Evolutionary conservation across 1,140 invertebrate genomes (phyloP), one percentile per base, ranked within the genome.

Genomic region (Penaeus japonicus): DNA sequence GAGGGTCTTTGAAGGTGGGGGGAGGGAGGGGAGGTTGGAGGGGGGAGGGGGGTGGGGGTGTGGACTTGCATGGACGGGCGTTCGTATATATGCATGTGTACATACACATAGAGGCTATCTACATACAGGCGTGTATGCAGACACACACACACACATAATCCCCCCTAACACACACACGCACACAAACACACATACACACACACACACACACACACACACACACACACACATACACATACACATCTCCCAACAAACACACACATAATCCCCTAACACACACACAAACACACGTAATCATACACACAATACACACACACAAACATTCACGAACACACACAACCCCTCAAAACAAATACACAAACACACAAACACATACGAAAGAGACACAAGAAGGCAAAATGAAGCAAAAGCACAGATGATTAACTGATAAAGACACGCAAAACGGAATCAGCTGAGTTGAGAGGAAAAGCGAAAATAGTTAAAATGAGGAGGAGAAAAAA

Each of bases 161-260:
- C 70, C 30, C 70, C 62, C 35, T 32, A 73, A 59, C 57, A 5
- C 4, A 15, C 62, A 15, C 2, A 65, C 62, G 27, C 5, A 65
- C 62, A 65, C 2, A 2, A 4, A 12, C 12, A 17, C 7, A 70
- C 20, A 17, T 20, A 70, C 70, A 78, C 70, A 55, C 47, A 78
- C 47, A 77, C 70, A 85, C 84, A 77, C 70, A 77, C 70, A 57
- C 70, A 77, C 70, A 55, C 17, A 85, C 47, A 55, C 70, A 85
- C 70, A 77, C 70, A 77, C 70, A 85, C 70, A 85, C 35, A 77
- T 22, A 85, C 24, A 77, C 35, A 85, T 10, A 77, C 35, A 73
- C 24, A 77, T 10, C 39, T 12, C 32, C 30, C 65, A 4, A 83
- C 20, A 83, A 2, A 65, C 20, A 65, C 20, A 65, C 20, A 65